Evolutionary conservation across 2,797 vertebrate genomes (phyloP).

Genomic region (Nannoperca obscura): DNA sequence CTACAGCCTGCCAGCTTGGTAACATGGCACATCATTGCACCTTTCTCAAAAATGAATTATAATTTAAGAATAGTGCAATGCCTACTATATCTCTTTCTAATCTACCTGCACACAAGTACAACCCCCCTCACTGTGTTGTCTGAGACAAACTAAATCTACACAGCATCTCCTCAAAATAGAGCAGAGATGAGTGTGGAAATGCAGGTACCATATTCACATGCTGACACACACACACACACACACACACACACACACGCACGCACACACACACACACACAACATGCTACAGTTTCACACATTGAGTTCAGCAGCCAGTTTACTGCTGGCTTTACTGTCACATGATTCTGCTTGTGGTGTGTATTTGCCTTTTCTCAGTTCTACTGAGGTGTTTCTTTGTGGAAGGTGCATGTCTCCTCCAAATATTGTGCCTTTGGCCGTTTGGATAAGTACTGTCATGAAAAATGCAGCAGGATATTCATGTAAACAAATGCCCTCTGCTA

Average conservation of each 20-base stretch:
- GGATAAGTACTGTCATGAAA: constrained; percentile 19
- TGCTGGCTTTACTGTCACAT: constrained; percentile 19
- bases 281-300: constrained; percentile 38
- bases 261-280: neutral
- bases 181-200: constrained; percentile 46
- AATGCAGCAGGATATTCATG: constrained; percentile 24
- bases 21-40: constrained; percentile 21
- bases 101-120: constrained; percentile 50
- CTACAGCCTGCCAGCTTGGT: constrained; percentile 3
- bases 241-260: neutral
- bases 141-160: constrained; percentile 35
- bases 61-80: constrained; percentile 75
- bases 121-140: constrained; percentile 52
- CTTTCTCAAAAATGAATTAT: constrained; percentile 41
- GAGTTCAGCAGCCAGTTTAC: constrained; percentile 8
- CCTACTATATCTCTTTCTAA: constrained; percentile 65
- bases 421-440: constrained; percentile 14
- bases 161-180: constrained; percentile 40
- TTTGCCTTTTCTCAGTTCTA: constrained; percentile 28
- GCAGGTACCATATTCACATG: constrained; percentile 40
- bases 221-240: constrained; percentile 19
- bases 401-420: constrained; percentile 30
- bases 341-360: neutral
- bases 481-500: constrained; percentile 3
- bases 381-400: constrained; percentile 1